A percentile compares a stretch with the other conserved stretches of the same genome.
Conservation (phyloP, 2,797 vertebrate genomes). For the Melanotaenia boesemani region DNA sequence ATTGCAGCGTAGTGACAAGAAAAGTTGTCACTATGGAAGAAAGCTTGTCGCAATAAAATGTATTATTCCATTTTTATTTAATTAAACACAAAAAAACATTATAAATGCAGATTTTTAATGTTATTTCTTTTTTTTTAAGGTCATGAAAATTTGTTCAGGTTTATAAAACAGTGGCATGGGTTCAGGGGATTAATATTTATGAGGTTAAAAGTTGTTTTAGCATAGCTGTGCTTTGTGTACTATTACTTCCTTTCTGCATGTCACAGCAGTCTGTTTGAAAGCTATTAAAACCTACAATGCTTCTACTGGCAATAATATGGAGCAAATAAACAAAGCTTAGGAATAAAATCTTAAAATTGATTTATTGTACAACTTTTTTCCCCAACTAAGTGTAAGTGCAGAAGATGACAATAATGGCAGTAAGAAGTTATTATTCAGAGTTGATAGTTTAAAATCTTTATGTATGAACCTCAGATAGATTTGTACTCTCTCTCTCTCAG, state of each 20-base stretch:
- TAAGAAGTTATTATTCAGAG: not conserved
- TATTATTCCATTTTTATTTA: no score
- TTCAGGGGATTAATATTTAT: not conserved
- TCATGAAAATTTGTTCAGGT: not conserved
- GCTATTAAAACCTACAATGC: not conserved
- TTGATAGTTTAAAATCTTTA: not conserved
- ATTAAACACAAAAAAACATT: no score
- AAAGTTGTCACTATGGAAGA: not conserved
- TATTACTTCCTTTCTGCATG: not conserved
- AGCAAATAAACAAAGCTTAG: not conserved
- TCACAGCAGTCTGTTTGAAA: not conserved
- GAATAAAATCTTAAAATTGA: not conserved
- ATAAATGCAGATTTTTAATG: not conserved
- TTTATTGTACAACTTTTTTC: not conserved
- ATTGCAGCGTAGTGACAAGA: not conserved
- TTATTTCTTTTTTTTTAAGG: not conserved
- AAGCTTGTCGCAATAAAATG: no score
- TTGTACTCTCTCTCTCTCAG: slow-evolving; percentile 90
- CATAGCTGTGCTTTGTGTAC: not conserved
- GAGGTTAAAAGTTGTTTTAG: not conserved
- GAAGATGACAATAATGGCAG: not conserved
- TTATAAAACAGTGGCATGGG: not conserved
- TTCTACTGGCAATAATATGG: not conserved
- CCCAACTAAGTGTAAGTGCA: not conserved
- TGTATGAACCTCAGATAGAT: slow-evolving; percentile 61